Evolutionary conservation across 2,113 vertebrate genomes (phyloP).

Genomic region (Perca fluviatilis): DNA sequence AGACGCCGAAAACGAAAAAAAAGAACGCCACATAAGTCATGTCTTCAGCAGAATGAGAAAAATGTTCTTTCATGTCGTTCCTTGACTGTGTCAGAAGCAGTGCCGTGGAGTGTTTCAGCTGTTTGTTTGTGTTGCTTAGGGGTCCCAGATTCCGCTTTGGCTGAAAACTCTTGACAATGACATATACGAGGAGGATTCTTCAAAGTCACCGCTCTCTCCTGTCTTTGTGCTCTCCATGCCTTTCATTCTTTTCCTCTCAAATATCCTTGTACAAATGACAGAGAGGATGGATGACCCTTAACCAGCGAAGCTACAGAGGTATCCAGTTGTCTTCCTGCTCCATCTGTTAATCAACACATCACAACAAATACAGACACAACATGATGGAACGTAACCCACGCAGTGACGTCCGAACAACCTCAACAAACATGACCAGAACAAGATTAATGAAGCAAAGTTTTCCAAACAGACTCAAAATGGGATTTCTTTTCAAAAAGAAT

Average conservation of each 20-base stretch:
- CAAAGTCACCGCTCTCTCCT: conserved; percentile 55
- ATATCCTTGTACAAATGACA: conserved; percentile 54
- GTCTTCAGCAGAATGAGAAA: conserved; percentile 49
- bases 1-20: background rate
- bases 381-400: conserved; percentile 29
- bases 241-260: conserved; percentile 65
- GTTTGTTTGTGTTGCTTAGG: conserved; percentile 55
- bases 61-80: conserved; percentile 46
- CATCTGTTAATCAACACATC: conserved; percentile 71
- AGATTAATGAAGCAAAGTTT: background rate
- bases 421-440: conserved; percentile 5
- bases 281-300: conserved; percentile 49
- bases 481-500: background rate
- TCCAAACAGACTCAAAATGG: conserved; percentile 5
- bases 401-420: conserved; percentile 30
- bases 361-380: conserved; percentile 63
- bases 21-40: conserved; percentile 40
- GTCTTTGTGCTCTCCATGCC: conserved; percentile 32
- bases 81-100: conserved; percentile 9
- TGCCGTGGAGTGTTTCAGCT: conserved; percentile 20
- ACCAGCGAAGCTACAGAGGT: conserved; percentile 23
- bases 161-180: conserved; percentile 59
- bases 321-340: conserved; percentile 41
- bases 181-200: conserved; percentile 56
- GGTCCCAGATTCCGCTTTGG: conserved; percentile 12